Conservation (phyloP, 2,797 vertebrate genomes). For the Pyrocephalus nanus region DNA sequence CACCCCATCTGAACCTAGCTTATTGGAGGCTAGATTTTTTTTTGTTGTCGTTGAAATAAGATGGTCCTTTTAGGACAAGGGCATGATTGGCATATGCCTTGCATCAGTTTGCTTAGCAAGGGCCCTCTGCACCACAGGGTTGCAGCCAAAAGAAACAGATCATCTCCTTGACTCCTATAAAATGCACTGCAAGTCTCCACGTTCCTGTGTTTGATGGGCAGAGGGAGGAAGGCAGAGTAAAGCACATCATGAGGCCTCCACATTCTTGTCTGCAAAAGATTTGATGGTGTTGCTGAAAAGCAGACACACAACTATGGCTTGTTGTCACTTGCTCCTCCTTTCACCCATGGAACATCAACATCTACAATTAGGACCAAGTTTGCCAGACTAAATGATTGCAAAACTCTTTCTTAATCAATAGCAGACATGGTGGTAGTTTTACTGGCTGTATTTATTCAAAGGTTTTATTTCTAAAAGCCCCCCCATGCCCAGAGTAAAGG, state of each 20-base stretch:
- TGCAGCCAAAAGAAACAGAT: not conserved
- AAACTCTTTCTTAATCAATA: not conserved
- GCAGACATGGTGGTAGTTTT: not conserved
- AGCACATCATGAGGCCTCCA: not conserved
- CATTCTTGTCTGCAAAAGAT: not conserved
- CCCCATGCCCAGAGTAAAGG: not conserved
- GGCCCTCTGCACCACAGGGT: not conserved
- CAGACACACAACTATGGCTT: accelerated
- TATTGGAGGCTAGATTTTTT: not conserved
- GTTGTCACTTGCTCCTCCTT: not conserved
- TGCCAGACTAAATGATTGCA: not conserved
- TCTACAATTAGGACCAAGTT: not conserved
- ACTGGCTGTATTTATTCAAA: not conserved
- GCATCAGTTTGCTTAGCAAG: not conserved
- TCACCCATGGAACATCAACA: not conserved
- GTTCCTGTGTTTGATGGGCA: accelerated
- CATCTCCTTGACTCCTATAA: not conserved
- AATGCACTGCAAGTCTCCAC: not conserved
- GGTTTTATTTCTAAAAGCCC: not conserved
- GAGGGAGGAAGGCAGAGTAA: not conserved
- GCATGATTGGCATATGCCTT: not conserved
- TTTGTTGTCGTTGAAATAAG: not conserved
- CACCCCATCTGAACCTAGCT: not conserved
- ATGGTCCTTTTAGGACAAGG: not conserved
- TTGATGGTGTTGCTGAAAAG: not conserved